Evolutionary conservation across 2,797 vertebrate genomes (phyloP).

Genomic region (Chromis chromis): DNA sequence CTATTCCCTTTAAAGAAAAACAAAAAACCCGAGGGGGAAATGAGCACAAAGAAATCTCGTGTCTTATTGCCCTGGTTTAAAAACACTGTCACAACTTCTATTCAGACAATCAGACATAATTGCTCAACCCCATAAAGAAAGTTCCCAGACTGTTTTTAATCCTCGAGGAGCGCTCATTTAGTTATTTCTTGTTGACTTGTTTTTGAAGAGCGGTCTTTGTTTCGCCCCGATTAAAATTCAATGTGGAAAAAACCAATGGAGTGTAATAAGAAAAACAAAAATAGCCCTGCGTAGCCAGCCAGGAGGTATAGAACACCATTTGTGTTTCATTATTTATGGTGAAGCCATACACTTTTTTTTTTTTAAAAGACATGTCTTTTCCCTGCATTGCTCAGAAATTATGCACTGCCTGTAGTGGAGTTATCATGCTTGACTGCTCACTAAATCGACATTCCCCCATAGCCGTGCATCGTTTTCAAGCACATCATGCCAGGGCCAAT

Average conservation of each 20-base stretch:
- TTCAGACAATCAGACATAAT: conserved; percentile 45
- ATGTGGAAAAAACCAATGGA: conserved; percentile 65
- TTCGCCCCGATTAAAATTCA: conserved; percentile 73
- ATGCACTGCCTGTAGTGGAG: conserved; percentile 67
- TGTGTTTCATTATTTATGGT: conserved; percentile 78
- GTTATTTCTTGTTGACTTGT: conserved; percentile 74
- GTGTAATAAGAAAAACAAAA: conserved; percentile 74
- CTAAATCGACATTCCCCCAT: conserved; percentile 75
- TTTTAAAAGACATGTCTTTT: conserved; percentile 51
- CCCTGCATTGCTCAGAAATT: conserved; percentile 58
- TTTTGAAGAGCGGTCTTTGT: conserved; percentile 71
- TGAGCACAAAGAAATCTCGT: conserved; percentile 25
- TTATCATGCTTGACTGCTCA: conserved; percentile 71
- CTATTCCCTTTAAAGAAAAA: conserved; percentile 21
- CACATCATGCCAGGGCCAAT: conserved; percentile 67
- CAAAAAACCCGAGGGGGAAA: conserved; percentile 15
- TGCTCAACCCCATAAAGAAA: conserved; percentile 55
- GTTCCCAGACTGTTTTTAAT: conserved; percentile 62
- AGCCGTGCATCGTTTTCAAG: conserved; percentile 63
- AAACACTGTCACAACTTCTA: conserved; percentile 32
- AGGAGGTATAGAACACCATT: conserved; percentile 70
- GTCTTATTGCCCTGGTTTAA: background rate
- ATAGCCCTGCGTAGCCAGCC: conserved; percentile 64
- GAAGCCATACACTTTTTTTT: conserved; percentile 52
- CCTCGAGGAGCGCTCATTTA: conserved; percentile 64